A percentile compares a stretch with the other conserved stretches of the same genome.
Evolutionary conservation across 1,140 invertebrate species (phyloP).

Genomic region (Bathynomus jamesi): DNA sequence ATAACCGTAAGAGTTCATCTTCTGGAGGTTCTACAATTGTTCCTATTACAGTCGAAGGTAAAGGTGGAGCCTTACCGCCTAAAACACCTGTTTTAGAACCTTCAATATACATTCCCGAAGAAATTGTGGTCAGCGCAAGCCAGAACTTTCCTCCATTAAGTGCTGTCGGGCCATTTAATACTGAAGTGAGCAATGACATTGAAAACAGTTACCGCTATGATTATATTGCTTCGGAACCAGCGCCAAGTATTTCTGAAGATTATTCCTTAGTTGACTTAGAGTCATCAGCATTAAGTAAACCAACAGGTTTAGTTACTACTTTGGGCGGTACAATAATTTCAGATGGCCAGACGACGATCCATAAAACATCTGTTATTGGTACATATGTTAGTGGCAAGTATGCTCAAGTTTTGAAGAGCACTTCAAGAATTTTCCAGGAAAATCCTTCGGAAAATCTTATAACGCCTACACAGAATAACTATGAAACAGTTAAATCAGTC

Average conservation of each 20-base stretch:
- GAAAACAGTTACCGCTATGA: constrained; percentile 30
- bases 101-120: constrained; percentile 14
- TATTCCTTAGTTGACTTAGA: constrained; percentile 23
- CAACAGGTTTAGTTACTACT: constrained; percentile 67
- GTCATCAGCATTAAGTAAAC: constrained; percentile 43
- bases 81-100: neutral
- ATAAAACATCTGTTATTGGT: constrained; percentile 78
- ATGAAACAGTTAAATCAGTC: constrained; percentile 34
- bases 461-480: neutral
- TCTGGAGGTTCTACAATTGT: constrained; percentile 26
- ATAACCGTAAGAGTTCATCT: no score
- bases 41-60: constrained; percentile 33
- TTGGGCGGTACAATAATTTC: constrained; percentile 72
- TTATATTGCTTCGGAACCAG: constrained; percentile 8
- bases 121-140: constrained; percentile 27
- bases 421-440: constrained; percentile 51
- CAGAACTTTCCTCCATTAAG: constrained; percentile 32
- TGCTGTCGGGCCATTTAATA: constrained; percentile 27
- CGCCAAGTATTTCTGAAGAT: constrained; percentile 6
- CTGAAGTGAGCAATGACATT: constrained; percentile 27
- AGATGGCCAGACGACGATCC: constrained; percentile 71
- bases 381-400: constrained; percentile 81
- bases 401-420: constrained; percentile 63
- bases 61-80: constrained; percentile 7
- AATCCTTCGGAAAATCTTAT: constrained; percentile 8